Percentiles rank a stretch among this genome's conserved stretches.
phyloP scores from a whole-genome alignment of 2,888 invertebrate species.

The Heliconius sara region DNA sequence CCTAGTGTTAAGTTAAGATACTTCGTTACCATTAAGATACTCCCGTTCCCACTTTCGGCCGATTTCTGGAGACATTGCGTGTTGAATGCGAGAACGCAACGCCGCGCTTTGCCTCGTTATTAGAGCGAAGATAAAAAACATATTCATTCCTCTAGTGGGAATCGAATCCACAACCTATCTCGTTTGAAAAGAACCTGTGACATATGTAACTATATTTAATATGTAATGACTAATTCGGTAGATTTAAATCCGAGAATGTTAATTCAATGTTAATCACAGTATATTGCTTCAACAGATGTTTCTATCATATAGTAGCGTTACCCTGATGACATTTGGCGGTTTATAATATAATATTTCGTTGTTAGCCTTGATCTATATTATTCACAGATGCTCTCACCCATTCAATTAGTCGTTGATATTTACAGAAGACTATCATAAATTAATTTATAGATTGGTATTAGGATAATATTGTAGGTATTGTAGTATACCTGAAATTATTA shows the following conservation, averaged over 20 bases:
- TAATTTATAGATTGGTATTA: constrained; percentile 30
- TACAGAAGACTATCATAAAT: constrained; percentile 38
- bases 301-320: constrained; percentile 50
- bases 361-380: constrained; percentile 46
- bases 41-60: too few species aligned
- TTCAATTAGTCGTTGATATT: constrained; percentile 45
- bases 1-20: too few species aligned
- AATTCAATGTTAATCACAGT: not conserved
- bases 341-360: constrained; percentile 51
- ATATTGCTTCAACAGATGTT: constrained; percentile 21
- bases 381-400: constrained; percentile 40
- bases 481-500: not conserved
- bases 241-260: not conserved
- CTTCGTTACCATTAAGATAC: too few species aligned
- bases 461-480: not conserved
- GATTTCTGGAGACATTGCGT: too few species aligned
- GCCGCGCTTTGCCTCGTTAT: too few species aligned
- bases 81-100: too few species aligned
- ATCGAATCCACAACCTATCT: too few species aligned
- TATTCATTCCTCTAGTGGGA: too few species aligned
- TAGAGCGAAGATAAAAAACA: too few species aligned
- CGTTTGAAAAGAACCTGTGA: too few species aligned
- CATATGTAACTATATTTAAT: too few species aligned
- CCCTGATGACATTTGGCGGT: constrained; percentile 57
- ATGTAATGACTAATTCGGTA: not conserved